These are phyloP conservation scores for Cynopterus sphinx DNA, from an alignment of 2,797 vertebrate genomes.

Conservation along the genomic window DNA sequence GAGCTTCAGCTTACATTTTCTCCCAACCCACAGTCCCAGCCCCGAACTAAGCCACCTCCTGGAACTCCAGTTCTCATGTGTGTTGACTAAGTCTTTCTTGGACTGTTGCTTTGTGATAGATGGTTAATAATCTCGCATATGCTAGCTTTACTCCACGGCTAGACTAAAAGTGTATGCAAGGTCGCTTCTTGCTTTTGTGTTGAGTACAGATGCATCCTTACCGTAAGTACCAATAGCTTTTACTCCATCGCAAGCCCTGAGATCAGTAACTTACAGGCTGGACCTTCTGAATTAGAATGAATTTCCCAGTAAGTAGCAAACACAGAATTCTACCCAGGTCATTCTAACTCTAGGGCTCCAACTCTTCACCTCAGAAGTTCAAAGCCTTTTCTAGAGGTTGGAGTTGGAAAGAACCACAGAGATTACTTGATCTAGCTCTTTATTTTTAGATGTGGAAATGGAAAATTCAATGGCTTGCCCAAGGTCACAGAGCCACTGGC, in stretches of 20 bases:
- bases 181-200: background rate
- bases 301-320: background rate
- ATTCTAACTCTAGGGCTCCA: background rate
- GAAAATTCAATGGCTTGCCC: slow-evolving; percentile 32
- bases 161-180: rapidly evolving
- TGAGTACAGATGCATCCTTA: background rate
- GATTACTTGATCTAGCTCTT: background rate
- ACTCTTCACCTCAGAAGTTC: background rate
- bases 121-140: rapidly evolving
- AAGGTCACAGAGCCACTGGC: slow-evolving; percentile 32
- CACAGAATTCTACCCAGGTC: background rate
- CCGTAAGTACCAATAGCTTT: background rate
- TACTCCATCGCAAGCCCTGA: rapidly evolving
- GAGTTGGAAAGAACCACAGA: slow-evolving; percentile 29
- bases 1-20: background rate
- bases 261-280: background rate
- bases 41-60: background rate
- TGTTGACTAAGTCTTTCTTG: background rate
- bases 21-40: background rate
- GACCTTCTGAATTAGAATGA: background rate
- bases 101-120: background rate
- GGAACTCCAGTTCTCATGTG: background rate
- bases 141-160: background rate
- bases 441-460: slow-evolving; percentile 66
- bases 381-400: background rate